These are phyloP conservation scores for Haliclystus octoradiatus DNA, from an alignment of 30 jellyfish, hydroid and myxozoan species.

Conservation along the genomic window DNA sequence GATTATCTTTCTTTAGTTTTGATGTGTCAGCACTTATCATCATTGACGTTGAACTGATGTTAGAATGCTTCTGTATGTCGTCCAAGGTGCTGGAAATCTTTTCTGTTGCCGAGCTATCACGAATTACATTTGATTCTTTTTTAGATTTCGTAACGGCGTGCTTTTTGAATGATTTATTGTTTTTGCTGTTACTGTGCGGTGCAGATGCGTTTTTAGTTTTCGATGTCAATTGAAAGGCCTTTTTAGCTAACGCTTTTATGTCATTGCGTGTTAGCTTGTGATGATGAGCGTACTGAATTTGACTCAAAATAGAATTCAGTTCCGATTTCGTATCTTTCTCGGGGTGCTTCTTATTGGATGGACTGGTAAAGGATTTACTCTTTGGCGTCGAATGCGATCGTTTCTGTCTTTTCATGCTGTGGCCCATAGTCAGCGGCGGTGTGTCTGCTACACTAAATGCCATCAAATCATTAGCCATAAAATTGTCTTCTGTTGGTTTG, in stretches of 20 bases:
- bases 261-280: constrained; percentile 89
- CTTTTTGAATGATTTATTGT: neutral
- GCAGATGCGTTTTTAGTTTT: constrained; percentile 2
- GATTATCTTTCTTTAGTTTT: constrained; percentile 4
- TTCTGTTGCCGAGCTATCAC: too few species aligned
- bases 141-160: neutral
- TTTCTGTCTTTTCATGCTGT: constrained; percentile 18
- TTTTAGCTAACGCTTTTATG: constrained; percentile 75
- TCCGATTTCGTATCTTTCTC: constrained; percentile 49
- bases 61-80: neutral
- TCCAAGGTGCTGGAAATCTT: neutral
- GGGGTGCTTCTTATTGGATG: constrained; percentile 8
- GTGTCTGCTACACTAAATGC: constrained; percentile 66
- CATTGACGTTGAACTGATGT: constrained; percentile 6
- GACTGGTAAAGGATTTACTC: constrained; percentile 3
- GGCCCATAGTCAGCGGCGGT: too few species aligned
- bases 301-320: constrained; percentile 54
- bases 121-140: too few species aligned
- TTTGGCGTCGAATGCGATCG: constrained; percentile 33
- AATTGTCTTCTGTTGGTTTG: constrained; percentile 19
- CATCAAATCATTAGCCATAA: constrained; percentile 58
- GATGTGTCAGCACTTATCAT: neutral
- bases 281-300: constrained; percentile 61
- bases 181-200: constrained; percentile 1
- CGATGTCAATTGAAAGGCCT: constrained; percentile 65